Evolutionary conservation across 2,888 invertebrate genomes (phyloP), one percentile per base, ranked within the genome.

Genomic region (Callyntrura sp.): DNA sequence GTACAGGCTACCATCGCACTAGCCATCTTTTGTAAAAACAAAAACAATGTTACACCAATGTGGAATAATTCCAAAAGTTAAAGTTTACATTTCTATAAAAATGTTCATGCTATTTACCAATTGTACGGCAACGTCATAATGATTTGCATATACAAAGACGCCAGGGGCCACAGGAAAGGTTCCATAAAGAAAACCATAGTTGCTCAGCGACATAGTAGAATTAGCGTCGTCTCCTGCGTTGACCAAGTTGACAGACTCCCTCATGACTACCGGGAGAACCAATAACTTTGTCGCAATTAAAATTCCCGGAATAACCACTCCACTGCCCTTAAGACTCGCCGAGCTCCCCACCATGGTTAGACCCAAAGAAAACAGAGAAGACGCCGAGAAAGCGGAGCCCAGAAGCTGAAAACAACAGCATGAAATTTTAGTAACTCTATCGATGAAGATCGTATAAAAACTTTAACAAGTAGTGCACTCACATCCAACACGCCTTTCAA

Each of bases 1-100:
- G 99, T 99, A 93, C 98, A 98, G 0, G 98, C 97, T 4, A 99
- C 98, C 98, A 99, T 98, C 43, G 98, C 97, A 84, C 97, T 98
- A 0, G 98, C 98, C 94, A 98, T 97, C 97, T 98, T 94, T 78
- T 95, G 85, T n/a, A 35, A 81, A 78, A 73, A n/a, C 5, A 6
- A 65, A 65, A 65, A 25, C 9, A 65, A n/a, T n/a, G n/a, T n/a
- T n/a, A n/a, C n/a, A n/a, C n/a, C n/a, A n/a, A n/a, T n/a, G n/a
- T n/a, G n/a, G n/a, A n/a, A n/a, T n/a, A n/a, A n/a, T n/a, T n/a
- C n/a, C n/a, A n/a, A n/a, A n/a, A n/a, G n/a, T n/a, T n/a, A n/a
- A n/a, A n/a, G n/a, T n/a, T n/a, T n/a, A n/a, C n/a, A n/a, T n/a
- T n/a, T n/a, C n/a, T n/a, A n/a, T n/a, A n/a, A n/a, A n/a, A n/a